Conservation (phyloP, 2,888 invertebrate species). For the Entomobrya proxima region DNA sequence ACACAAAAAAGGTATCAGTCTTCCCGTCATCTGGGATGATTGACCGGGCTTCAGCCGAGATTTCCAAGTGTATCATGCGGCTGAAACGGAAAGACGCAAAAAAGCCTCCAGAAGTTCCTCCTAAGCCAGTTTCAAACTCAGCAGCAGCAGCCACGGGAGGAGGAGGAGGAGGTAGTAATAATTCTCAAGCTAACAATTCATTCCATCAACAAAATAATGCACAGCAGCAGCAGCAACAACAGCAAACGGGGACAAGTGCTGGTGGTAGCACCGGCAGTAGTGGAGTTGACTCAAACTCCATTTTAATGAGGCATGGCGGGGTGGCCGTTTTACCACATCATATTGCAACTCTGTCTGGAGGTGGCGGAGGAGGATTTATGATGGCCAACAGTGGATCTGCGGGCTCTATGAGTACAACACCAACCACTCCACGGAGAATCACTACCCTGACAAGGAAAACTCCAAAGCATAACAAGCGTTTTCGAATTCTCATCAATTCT, state of each 20-base stretch:
- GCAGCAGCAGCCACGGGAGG: not conserved
- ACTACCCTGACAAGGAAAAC: conserved; percentile 67
- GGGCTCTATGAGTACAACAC: conserved; percentile 63
- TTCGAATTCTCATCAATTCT: conserved; percentile 62
- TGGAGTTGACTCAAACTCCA: conserved; percentile 55
- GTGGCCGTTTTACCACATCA: conserved; percentile 71
- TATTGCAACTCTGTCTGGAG: conserved; percentile 60
- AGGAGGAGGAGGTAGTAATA: conserved; percentile 47
- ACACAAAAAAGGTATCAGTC: conserved; percentile 68
- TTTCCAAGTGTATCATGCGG: conserved; percentile 88
- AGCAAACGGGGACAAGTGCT: conserved; percentile 34
- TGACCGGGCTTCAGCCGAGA: conserved; percentile 92
- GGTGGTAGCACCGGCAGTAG: conserved; percentile 40
- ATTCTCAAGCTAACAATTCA: conserved; percentile 54
- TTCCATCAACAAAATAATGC: conserved; percentile 56
- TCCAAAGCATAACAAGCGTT: conserved; percentile 66
- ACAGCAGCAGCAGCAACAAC: conserved; percentile 41
- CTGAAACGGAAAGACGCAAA: conserved; percentile 74
- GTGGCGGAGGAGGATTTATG: conserved; percentile 59
- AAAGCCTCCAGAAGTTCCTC: conserved; percentile 72
- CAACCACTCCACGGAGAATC: conserved; percentile 70
- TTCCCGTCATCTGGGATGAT: conserved; percentile 92
- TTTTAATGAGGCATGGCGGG: conserved; percentile 66
- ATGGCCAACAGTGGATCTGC: conserved; percentile 36
- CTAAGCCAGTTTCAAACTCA: conserved; percentile 59